Percentiles rank a stretch among this genome's conserved stretches.
phyloP scores from a whole-genome alignment of 1,140 invertebrate species.

The Lordiphosa clarofinis region DNA sequence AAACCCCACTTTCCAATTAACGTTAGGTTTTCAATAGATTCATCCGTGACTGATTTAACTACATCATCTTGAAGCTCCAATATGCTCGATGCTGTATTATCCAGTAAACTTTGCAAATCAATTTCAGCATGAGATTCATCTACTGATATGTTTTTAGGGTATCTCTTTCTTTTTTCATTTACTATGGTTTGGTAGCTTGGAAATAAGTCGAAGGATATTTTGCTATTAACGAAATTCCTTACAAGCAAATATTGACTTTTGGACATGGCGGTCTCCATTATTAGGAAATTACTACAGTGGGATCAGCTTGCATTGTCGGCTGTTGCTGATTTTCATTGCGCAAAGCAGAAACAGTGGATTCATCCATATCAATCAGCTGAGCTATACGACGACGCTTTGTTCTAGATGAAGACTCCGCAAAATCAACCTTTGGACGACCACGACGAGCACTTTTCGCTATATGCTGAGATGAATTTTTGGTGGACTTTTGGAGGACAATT shows the following conservation, averaged over 20 bases:
- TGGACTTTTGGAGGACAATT: constrained; percentile 17
- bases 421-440: too few species aligned
- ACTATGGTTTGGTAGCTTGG: constrained; percentile 9
- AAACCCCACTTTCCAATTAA: constrained; percentile 23
- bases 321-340: background rate
- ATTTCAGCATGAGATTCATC: constrained; percentile 17
- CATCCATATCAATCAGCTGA: too few species aligned
- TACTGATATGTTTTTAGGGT: constrained; percentile 17
- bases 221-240: constrained; percentile 1
- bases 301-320: background rate
- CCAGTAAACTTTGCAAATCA: constrained; percentile 5
- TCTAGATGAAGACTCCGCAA: too few species aligned
- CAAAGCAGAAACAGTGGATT: constrained; percentile 10
- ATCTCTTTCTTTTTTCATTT: constrained; percentile 8
- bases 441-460: too few species aligned
- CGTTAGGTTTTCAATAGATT: constrained; percentile 6
- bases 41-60: background rate
- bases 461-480: too few species aligned
- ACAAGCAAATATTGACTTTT: constrained; percentile 13
- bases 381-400: too few species aligned
- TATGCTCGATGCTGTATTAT: constrained; percentile 1
- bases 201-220: too few species aligned
- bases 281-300: constrained; percentile 5
- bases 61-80: constrained; percentile 9
- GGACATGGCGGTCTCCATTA: constrained; percentile 2